phyloP scores from a whole-genome alignment of 2,888 invertebrate species.

The Apomyelois bistriatella region DNA sequence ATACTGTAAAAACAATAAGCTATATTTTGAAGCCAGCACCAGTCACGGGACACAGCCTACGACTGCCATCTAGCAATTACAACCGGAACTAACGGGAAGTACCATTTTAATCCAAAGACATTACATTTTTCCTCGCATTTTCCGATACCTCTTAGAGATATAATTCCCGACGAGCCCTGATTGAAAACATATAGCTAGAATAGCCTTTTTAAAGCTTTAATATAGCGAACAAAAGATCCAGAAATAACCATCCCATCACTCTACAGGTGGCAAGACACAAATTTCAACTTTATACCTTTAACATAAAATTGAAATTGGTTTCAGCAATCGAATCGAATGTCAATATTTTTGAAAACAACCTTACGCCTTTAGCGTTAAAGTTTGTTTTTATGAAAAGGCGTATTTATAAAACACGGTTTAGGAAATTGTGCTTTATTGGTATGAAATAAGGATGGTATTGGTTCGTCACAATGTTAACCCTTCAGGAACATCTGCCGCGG shows the following conservation, averaged over 20 bases:
- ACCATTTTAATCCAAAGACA: too few species aligned
- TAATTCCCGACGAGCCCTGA: background rate
- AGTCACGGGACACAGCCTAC: too few species aligned
- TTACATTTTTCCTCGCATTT: too few species aligned
- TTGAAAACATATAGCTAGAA: background rate
- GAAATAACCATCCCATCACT: constrained; percentile 11
- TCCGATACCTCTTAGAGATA: background rate
- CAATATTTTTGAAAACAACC: background rate
- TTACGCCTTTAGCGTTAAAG: background rate
- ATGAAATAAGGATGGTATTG: background rate
- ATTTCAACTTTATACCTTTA: background rate
- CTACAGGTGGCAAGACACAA: background rate
- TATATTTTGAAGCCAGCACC: too few species aligned
- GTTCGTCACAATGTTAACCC: constrained; percentile 11
- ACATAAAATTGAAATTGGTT: background rate
- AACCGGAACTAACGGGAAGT: too few species aligned
- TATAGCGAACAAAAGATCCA: constrained; percentile 10
- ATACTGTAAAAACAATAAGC: too few species aligned
- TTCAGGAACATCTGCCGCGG: constrained; percentile 32
- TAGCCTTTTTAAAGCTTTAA: constrained; percentile 9
- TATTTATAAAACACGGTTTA: background rate
- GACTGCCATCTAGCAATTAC: too few species aligned
- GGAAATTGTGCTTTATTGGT: background rate
- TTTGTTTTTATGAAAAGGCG: background rate
- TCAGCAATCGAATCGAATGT: background rate